phyloP scores from a whole-genome alignment of 2,888 invertebrate species.

The Elmis aenea region DNA sequence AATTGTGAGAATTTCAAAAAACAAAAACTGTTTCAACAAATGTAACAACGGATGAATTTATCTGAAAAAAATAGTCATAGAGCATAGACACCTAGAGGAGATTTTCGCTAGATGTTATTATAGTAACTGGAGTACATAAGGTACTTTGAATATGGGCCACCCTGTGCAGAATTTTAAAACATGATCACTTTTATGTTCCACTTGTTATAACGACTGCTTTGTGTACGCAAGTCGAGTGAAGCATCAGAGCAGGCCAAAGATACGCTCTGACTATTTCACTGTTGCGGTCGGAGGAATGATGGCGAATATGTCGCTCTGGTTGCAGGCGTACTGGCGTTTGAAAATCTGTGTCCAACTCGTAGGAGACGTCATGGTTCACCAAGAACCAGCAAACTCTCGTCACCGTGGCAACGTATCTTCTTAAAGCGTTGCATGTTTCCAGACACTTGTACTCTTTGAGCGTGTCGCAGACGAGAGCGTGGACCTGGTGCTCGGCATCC shows the following conservation, averaged over 20 bases:
- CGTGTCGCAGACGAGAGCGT: slow-evolving; percentile 66
- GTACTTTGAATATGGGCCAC: too few species aligned
- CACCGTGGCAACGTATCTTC: slow-evolving; percentile 74
- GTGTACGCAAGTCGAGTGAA: slow-evolving; percentile 71
- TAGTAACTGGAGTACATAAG: too few species aligned
- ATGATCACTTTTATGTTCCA: neutral
- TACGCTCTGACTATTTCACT: slow-evolving; percentile 73
- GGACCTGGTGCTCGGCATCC: slow-evolving; percentile 63
- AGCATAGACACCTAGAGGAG: too few species aligned
- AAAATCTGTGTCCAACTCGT: slow-evolving; percentile 64
- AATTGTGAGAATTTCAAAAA: too few species aligned
- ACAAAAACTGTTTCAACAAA: too few species aligned
- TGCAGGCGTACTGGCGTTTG: slow-evolving; percentile 57
- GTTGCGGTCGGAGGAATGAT: slow-evolving; percentile 69
- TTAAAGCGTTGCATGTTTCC: slow-evolving; percentile 69
- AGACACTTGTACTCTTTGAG: slow-evolving; percentile 91
- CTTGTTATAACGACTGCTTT: slow-evolving; percentile 78
- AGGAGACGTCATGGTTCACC: slow-evolving; percentile 66
- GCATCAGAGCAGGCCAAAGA: slow-evolving; percentile 82
- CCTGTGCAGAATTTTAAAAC: too few species aligned
- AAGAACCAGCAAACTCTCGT: slow-evolving; percentile 86
- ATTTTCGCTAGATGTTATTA: too few species aligned
- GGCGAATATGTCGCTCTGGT: slow-evolving; percentile 73
- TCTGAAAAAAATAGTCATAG: too few species aligned
- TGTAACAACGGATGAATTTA: too few species aligned